Conservation (phyloP, 2,888 invertebrate species). For the Idaea dimidiata region DNA sequence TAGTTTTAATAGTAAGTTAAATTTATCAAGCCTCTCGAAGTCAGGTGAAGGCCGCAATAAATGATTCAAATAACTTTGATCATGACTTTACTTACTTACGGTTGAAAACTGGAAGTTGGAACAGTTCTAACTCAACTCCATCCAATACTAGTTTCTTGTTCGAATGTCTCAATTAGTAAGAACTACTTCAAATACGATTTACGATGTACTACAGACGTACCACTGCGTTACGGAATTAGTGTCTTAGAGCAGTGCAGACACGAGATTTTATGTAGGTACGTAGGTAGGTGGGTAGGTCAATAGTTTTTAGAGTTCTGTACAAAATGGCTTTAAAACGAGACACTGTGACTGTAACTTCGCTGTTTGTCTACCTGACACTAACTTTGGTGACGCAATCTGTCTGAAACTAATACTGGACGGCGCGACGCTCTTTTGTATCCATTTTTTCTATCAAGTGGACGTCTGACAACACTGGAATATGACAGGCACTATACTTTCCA, state of each 20-base stretch:
- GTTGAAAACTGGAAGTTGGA: background rate
- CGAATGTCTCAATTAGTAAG: slow-evolving; percentile 56
- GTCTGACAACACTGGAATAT: no score
- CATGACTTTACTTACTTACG: background rate
- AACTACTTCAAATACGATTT: slow-evolving; percentile 38
- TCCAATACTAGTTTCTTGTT: slow-evolving; percentile 26
- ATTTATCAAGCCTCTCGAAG: background rate
- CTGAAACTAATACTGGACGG: no score
- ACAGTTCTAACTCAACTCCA: slow-evolving; percentile 14
- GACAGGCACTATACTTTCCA: no score
- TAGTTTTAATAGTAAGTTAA: background rate
- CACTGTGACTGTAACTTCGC: no score
- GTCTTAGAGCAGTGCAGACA: slow-evolving; percentile 9
- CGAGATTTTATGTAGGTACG: background rate
- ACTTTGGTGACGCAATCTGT: no score
- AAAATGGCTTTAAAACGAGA: no score
- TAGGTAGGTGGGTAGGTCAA: no score
- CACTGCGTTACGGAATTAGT: slow-evolving; percentile 37
- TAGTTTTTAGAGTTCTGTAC: no score
- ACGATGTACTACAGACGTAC: slow-evolving; percentile 38
- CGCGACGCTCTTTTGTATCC: no score
- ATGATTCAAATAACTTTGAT: background rate
- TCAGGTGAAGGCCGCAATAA: background rate
- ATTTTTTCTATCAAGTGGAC: no score
- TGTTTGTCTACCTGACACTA: no score